Evolutionary conservation across 2,113 vertebrate genomes (phyloP), one percentile per base, ranked within the genome.

Genomic region (Tragelaphus imberbis): DNA sequence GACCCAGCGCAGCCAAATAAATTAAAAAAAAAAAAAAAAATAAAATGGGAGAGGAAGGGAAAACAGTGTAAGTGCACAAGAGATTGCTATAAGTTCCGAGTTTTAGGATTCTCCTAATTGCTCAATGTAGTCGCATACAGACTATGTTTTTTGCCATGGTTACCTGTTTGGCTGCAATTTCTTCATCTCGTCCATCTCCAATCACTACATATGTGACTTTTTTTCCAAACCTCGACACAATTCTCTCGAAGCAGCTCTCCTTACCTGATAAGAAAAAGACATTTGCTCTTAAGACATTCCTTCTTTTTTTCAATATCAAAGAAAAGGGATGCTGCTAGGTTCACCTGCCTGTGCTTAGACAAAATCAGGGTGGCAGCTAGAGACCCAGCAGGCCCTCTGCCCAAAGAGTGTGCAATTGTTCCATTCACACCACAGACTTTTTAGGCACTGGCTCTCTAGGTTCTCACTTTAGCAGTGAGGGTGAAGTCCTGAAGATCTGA

Each of bases 131-230:
- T 56, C 0, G 0, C 17, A 75, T 19, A 93, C 0, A 49, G 56
- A 71, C 68, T 9, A 4, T 68, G 59, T 19, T 75, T 23, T 59
- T 81, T 2, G 77, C 92, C 19, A 30, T 28, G 85, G 91, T 95
- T 97, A 99, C 99, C 99, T 99, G 99, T 98, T 99, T 99, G 6
- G 99, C 99, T 95, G 99, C 99, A n/a, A 99, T 99, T 98, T 99
- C 99, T 98, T 99, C 99, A 11, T 99, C 99, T 6, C 99, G 99
- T 2, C 99, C 99, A 6, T 99, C 99, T 28, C 99, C 99, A 4
- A 99, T 99, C 79, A 99, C 99, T 97, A 99, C 99, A 0, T 99
- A 99, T 0, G 99, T 99, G 94, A 99, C 99, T 96, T 99, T 99
- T 98, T 99, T 99, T 4, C 99, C 99, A 97, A 99, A 99, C 8